Conservation (phyloP, 1,140 invertebrate genomes). For the Drosophila rhopaloa region DNA sequence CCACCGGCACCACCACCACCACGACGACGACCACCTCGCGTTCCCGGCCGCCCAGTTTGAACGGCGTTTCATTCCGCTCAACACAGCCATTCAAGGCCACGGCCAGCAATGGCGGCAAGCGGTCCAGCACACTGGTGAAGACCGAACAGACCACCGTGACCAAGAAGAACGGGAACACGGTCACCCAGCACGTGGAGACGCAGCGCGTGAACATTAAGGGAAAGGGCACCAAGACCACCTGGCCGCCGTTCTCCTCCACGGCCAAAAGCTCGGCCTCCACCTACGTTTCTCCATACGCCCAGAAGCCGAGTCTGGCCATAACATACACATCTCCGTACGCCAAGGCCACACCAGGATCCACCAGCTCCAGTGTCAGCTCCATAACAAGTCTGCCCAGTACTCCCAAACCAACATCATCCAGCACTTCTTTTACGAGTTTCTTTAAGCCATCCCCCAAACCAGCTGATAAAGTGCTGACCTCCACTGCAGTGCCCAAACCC, state of each 20-base stretch:
- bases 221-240: conserved; percentile 10
- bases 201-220: conserved; percentile 56
- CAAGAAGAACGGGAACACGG: conserved; percentile 65
- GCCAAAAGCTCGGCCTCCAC: conserved; percentile 3
- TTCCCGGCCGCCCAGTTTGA: conserved; percentile 41
- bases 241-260: conserved; percentile 16
- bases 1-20: conserved; percentile 32
- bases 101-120: conserved; percentile 35
- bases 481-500: conserved; percentile 7
- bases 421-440: conserved; percentile 1
- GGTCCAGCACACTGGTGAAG: conserved; percentile 63
- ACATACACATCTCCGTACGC: conserved; percentile 42
- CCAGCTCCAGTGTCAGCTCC: neutral
- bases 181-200: conserved; percentile 67
- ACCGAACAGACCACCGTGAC: conserved; percentile 67
- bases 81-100: conserved; percentile 58
- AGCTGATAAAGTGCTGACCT: neutral
- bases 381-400: conserved; percentile 9
- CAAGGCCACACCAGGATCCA: conserved; percentile 5
- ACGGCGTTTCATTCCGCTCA: conserved; percentile 59
- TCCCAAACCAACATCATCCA: conserved; percentile 5
- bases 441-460: conserved; percentile 4
- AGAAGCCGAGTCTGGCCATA: conserved; percentile 32
- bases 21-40: conserved; percentile 25
- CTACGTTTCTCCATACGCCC: conserved; percentile 48